Percentiles rank a stretch among this genome's conserved stretches.
Evolutionary conservation across 2,797 vertebrate genomes (phyloP).

Genomic region (Odontamblyopus rebecca): DNA sequence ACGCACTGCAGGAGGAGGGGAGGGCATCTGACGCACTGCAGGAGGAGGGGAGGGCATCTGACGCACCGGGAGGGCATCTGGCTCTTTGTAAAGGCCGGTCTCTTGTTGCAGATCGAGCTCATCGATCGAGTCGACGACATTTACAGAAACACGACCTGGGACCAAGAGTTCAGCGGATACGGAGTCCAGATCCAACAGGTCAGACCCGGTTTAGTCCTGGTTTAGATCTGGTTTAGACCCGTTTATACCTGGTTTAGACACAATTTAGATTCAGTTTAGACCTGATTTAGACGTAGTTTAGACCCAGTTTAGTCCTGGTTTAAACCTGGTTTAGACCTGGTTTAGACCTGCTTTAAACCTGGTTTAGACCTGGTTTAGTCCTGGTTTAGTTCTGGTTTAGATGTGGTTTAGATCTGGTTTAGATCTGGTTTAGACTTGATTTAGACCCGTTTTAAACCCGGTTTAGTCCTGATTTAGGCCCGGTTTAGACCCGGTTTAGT

Average conservation of each 20-base stretch:
- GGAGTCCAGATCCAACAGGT: slow-evolving; percentile 98
- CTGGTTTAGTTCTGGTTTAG: too few species aligned
- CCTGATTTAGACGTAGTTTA: not conserved
- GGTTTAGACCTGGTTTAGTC: too few species aligned
- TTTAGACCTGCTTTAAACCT: too few species aligned
- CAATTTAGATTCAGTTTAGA: not conserved
- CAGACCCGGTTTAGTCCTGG: slow-evolving; percentile 20
- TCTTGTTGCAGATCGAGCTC: slow-evolving; percentile 86
- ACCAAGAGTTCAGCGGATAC: slow-evolving; percentile 83
- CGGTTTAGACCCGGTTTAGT: too few species aligned
- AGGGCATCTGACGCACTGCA: not conserved
- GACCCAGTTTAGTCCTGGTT: not conserved
- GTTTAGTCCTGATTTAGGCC: too few species aligned
- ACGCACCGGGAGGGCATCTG: not conserved
- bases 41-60: too few species aligned
- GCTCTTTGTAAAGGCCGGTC: not conserved
- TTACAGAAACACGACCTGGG: slow-evolving; percentile 95
- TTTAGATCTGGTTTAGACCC: not conserved
- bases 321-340: not conserved
- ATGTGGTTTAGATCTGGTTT: too few species aligned
- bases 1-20: not conserved
- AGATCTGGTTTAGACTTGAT: too few species aligned
- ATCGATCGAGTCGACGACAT: slow-evolving; percentile 98
- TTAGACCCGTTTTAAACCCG: too few species aligned
- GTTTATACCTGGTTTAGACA: too few species aligned